Evolutionary conservation across 2,797 vertebrate genomes (phyloP), one percentile per base, ranked within the genome.

Genomic region (Remorina albescens): DNA sequence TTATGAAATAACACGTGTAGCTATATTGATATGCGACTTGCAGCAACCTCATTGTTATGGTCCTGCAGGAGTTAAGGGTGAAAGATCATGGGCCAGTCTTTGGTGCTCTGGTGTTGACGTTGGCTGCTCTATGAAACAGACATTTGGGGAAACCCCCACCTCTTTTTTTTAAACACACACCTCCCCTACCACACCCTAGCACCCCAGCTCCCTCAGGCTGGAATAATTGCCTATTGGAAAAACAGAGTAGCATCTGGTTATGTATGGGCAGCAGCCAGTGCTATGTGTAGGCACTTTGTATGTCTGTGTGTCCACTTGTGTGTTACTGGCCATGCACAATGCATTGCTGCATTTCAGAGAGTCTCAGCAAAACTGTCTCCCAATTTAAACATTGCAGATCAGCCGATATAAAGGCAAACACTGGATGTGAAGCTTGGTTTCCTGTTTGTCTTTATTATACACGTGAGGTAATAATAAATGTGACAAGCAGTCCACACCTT

Each of bases 191-290:
- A 86, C 89, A 86, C 86, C 92, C 89, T 42, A 18, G 44, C 44
- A 59, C 78, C 78, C 59, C 74, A 37, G 8, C 80, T 81, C 80
- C 87, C 84, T 76, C 61, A 74, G 89, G 88, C 89, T 78, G 70
- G 71, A 88, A 88, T 90, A 54, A 90, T 90, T 84, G 88, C 80
- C 80, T 82, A 36, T 26, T 76, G 79, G 85, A 63, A 57, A 68
- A 50, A 65, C 41, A 67, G 47, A 28, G 63, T 6, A 86, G 80
- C 86, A 86, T 91, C 82, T 89, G 91, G 63, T 72, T 85, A 8
- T 46, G 18, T 65, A 66, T 82, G 63, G 47, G 71, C 72, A 26
- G 65, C 76, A 84, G 67, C 85, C 81, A 58, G 46, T 70, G 65
- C 67, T 70, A 74, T 82, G 81, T 82, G 61, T 39, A 53, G 71